Conservation (phyloP, 1,140 invertebrate genomes). For the Palaemon carinicauda region DNA sequence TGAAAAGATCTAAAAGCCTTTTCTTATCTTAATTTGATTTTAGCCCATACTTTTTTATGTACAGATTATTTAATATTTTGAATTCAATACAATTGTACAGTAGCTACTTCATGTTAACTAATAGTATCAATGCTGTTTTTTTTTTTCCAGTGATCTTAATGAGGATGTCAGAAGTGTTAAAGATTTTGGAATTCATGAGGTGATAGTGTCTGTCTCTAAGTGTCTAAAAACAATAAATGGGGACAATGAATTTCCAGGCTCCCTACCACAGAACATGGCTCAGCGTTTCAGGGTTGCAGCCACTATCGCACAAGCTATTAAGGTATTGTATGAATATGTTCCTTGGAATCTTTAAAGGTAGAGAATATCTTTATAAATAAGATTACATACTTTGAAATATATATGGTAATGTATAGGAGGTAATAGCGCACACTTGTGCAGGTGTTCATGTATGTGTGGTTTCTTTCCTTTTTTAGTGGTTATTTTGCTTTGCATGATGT, state of each 20-base stretch:
- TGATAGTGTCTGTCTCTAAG: slow-evolving; percentile 2
- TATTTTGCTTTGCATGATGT: too few relatives aligned
- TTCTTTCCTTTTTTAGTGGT: too few relatives aligned
- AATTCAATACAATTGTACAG: neutral
- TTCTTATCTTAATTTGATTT: neutral
- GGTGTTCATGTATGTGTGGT: too few relatives aligned
- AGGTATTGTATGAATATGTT: neutral
- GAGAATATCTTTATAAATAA: too few relatives aligned
- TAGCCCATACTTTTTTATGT: too few relatives aligned
- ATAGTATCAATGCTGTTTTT: neutral
- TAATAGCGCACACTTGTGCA: too few relatives aligned
- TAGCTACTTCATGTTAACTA: neutral
- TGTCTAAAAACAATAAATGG: slow-evolving; percentile 21
- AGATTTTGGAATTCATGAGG: slow-evolving; percentile 25
- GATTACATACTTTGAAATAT: too few relatives aligned
- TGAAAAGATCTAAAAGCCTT: neutral
- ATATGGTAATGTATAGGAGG: too few relatives aligned
- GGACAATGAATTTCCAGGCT: slow-evolving; percentile 30
- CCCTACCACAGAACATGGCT: slow-evolving; percentile 44
- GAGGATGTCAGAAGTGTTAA: slow-evolving; percentile 39
- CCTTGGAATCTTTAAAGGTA: neutral
- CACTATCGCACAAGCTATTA: slow-evolving; percentile 36
- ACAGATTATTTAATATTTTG: too few relatives aligned
- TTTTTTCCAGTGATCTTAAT: slow-evolving; percentile 30
- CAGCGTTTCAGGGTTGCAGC: slow-evolving; percentile 45